Evolutionary conservation across 2,888 invertebrate species (phyloP), one percentile per base, ranked within the genome.

Genomic region (Rhyacophila evoluta): DNA sequence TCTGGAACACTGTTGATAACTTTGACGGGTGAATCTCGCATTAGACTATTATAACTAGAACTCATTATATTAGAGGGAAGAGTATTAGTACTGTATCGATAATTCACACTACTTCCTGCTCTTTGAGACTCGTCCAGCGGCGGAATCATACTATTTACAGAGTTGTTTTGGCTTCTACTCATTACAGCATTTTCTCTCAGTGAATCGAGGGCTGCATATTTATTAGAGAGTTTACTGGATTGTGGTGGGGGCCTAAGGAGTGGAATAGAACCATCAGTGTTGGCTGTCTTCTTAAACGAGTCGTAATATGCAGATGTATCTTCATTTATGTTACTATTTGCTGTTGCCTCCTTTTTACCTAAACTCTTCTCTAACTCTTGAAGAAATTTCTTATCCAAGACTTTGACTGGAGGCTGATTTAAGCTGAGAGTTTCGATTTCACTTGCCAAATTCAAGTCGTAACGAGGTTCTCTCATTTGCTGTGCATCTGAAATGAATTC

Each of bases 311-410:
- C 37, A 27, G 76, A 74, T 39, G 82, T 81, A 15, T 83, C 83
- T 11, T 83, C 86, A 70, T 86, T 87, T 25, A 87, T 86, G 81
- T 87, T 87, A 1, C 85, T 87, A 76, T 88, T 89, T 12, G 87
- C 88, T 8, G 84, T 85, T 0, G 87, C 86, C 73, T 88, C 88
- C 74, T 87, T 87, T 72, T 87, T 87, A 0, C 88, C 89, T 11
- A 93, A 86, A 83, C 91, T 91, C 83, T 92, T 93, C 84, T 94
- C 94, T 72, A 94, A 85, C 84, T 93, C 93, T 0, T 91, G 91
- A 38, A 93, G 87, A 81, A 94, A 93, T 12, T 89, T 89, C 6
- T 91, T 88, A 84, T 92, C 92, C 15, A 55, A 55, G 19, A 92
- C 85, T 74, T 80, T 80, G 19, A 80, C 74, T 11, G 80, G 77